Evolutionary conservation across 2,888 invertebrate species (phyloP).

Genomic region (Phaedon cochleariae): DNA sequence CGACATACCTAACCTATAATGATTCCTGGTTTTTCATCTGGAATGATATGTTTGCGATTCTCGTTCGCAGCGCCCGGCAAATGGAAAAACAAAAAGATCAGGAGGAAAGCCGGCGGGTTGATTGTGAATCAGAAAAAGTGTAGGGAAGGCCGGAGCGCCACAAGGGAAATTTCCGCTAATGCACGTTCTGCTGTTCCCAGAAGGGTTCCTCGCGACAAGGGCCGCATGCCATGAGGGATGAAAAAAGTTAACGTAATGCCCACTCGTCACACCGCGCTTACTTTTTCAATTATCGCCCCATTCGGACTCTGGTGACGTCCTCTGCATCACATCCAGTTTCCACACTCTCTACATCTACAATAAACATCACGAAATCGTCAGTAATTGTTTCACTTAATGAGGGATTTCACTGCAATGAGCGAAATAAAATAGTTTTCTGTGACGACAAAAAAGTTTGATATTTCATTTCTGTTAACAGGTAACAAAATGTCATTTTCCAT

Average conservation of each 20-base stretch:
- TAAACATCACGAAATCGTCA: too few species aligned
- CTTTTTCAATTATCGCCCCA: conserved; percentile 53
- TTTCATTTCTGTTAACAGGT: too few species aligned
- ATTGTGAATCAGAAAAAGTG: conserved; percentile 56
- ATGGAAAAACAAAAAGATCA: conserved; percentile 25
- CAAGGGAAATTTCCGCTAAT: conserved; percentile 61
- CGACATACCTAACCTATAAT: too few species aligned
- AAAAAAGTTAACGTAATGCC: conserved; percentile 16
- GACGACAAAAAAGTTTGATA: too few species aligned
- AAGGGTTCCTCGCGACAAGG: conserved; percentile 29
- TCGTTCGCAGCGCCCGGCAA: neutral
- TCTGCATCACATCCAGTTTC: conserved; percentile 40
- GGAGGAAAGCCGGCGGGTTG: conserved; percentile 44
- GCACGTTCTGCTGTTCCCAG: conserved; percentile 44
- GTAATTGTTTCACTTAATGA: too few species aligned
- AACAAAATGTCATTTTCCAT: too few species aligned
- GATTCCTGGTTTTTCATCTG: neutral
- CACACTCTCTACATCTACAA: too few species aligned
- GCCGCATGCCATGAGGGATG: conserved; percentile 16
- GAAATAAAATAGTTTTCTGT: too few species aligned
- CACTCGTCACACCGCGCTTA: conserved; percentile 6
- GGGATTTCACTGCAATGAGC: too few species aligned
- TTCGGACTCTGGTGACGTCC: conserved; percentile 45
- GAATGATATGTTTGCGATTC: neutral
- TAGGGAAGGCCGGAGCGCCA: conserved; percentile 46